These are phyloP conservation scores for Rotaria magnacalcarata DNA, from an alignment of 2,888 invertebrate genomes.

Conservation along the genomic window DNA sequence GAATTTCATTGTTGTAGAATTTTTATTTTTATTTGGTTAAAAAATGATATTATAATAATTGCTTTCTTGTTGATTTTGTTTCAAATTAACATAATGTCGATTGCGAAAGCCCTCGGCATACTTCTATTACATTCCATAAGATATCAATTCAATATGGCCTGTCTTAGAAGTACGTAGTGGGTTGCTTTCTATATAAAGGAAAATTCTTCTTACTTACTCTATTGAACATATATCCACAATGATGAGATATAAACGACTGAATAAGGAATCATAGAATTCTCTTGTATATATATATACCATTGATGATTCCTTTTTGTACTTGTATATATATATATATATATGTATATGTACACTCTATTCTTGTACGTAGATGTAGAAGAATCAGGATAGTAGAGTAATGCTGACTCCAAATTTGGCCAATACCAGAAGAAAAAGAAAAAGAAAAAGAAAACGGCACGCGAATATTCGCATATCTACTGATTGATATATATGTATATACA, in stretches of 20 bases:
- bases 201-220: neutral
- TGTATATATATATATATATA: neutral
- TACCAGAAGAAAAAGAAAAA: neutral
- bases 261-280: neutral
- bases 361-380: neutral
- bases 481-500: slow-evolving; percentile 16
- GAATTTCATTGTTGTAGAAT: too few relatives aligned
- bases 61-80: too few relatives aligned
- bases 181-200: neutral
- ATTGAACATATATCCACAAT: neutral
- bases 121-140: slow-evolving; percentile 31
- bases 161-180: slow-evolving; percentile 19
- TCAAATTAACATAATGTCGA: neutral
- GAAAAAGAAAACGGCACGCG: neutral
- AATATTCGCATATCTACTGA: neutral
- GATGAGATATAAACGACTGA: neutral
- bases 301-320: slow-evolving; percentile 1
- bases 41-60: too few relatives aligned
- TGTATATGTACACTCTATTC: neutral
- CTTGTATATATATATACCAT: neutral
- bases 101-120: slow-evolving; percentile 3
- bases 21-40: too few relatives aligned
- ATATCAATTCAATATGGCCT: slow-evolving; percentile 7
- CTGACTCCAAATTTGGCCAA: slow-evolving; percentile 22
- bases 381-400: slow-evolving; percentile 4